Evolutionary conservation across 2,888 invertebrate species (phyloP), one percentile per base, ranked within the genome.

Genomic region (Limnephilus marmoratus): DNA sequence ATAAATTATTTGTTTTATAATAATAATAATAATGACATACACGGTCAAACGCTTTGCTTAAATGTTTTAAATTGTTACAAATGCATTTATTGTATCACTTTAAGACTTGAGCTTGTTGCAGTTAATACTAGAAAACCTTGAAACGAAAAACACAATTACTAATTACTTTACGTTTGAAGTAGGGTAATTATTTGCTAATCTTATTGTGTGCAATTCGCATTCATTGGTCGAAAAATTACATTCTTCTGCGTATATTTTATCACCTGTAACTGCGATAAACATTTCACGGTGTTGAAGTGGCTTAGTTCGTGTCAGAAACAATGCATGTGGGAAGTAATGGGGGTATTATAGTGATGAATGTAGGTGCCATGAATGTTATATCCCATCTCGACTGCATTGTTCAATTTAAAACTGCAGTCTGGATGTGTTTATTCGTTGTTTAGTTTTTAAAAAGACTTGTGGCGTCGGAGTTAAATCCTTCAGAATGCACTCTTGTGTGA

Each of bases 261-360:
- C 37, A 83, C 83, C 83, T 83, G 83, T 37, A 83, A 83, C 83
- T 83, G 83, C 83, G 24, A 83, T 83, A 83, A 83, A 83, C 37
- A 37, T 83, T 37, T 5, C 68, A 68, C 24, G 2, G n/a, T n/a
- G 24, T 24, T 68, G 83, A 34, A 31, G 83, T 24, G 83, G 37
- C 34, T 83, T 41, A n/a, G 18, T 83, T 37, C 83, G 37, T 83
- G 37, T 41, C 18, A 11, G 24, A 37, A 83, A 83, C 83, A 83
- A 83, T 83, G 83, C 83, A 83, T 13, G 24, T 34, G 37, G 37
- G 83, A 83, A 37, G 34, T 83, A 83, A 31, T 41, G 37, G 37
- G 9, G 83, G 37, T 83, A 37, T 83, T 83, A n/a, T 24, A 41
- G 24, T n/a, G 68, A 68, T 68, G 68, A 68, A 68, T 68, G 68